Evolutionary conservation across 2,797 vertebrate species (phyloP).

Genomic region (Rhinoraja longicauda): DNA sequence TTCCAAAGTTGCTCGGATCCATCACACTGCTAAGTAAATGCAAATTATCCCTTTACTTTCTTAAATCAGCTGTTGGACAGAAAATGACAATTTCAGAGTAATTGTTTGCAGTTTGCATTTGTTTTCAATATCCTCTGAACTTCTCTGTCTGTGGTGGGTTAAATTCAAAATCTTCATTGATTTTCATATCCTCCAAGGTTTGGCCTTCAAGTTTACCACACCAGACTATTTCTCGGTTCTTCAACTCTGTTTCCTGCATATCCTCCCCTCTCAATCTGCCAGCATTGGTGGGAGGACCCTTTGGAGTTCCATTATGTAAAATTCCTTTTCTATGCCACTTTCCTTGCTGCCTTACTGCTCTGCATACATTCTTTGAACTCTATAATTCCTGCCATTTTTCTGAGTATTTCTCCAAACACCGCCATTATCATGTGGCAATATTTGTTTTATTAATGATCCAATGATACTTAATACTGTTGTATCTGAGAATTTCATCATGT

Average conservation of each 20-base stretch:
- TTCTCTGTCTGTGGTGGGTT: neutral
- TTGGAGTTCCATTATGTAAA: neutral
- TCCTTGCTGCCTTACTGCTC: neutral
- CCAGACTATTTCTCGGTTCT: neutral
- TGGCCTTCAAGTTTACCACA: neutral
- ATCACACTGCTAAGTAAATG: slow-evolving; percentile 48
- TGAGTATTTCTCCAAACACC: neutral
- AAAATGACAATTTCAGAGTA: neutral
- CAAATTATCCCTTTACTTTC: too few relatives aligned
- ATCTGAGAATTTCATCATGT: neutral
- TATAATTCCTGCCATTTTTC: neutral
- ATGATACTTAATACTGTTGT: neutral
- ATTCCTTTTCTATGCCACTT: neutral
- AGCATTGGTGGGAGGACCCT: neutral
- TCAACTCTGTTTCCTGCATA: neutral
- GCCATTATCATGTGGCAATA: neutral
- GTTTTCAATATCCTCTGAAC: neutral
- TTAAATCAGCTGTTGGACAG: neutral
- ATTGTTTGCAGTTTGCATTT: neutral
- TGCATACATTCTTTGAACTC: neutral
- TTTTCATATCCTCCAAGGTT: neutral
- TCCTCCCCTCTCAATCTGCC: neutral
- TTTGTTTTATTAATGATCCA: neutral
- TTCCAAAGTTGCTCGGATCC: slow-evolving; percentile 44
- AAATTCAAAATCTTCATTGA: neutral